These are phyloP conservation scores for Conistra vaccinii DNA, from an alignment of 2,888 invertebrate species.

Conservation along the genomic window DNA sequence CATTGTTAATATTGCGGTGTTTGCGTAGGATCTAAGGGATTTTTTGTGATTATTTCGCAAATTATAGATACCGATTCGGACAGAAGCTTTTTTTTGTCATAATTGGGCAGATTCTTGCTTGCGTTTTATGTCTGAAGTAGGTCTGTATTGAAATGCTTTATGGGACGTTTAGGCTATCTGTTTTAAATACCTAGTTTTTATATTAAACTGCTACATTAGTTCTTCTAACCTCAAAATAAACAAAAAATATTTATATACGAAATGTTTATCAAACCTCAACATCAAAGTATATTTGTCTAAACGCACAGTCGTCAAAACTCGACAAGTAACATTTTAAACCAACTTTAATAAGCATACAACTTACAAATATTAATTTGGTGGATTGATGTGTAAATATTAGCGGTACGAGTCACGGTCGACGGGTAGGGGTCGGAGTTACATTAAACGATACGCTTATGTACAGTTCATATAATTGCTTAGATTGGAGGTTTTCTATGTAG, in stretches of 20 bases:
- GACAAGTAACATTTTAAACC: conserved; percentile 71
- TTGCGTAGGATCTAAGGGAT: conserved; percentile 77
- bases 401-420: conserved; percentile 77
- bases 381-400: conserved; percentile 83
- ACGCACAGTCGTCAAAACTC: conserved; percentile 41
- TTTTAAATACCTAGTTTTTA: not conserved
- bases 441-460: conserved; percentile 43
- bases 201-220: conserved; percentile 1
- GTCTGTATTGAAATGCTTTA: not conserved
- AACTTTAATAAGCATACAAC: conserved; percentile 75
- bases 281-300: conserved; percentile 54
- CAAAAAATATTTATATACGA: not conserved
- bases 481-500: conserved; percentile 10
- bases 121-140: conserved; percentile 8
- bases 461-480: conserved; percentile 39
- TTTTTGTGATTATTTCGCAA: conserved; percentile 56
- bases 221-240: conserved; percentile 15
- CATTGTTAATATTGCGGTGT: conserved; percentile 78
- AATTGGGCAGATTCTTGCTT: conserved; percentile 28
- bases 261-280: conserved; percentile 56
- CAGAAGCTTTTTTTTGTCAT: conserved; percentile 45
- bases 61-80: conserved; percentile 54
- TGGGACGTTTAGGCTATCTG: not conserved
- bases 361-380: conserved; percentile 84
- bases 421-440: conserved; percentile 73